These are phyloP conservation scores for Hydrocynus forskahlii DNA, from an alignment of 2,797 vertebrate genomes.

Conservation along the genomic window DNA sequence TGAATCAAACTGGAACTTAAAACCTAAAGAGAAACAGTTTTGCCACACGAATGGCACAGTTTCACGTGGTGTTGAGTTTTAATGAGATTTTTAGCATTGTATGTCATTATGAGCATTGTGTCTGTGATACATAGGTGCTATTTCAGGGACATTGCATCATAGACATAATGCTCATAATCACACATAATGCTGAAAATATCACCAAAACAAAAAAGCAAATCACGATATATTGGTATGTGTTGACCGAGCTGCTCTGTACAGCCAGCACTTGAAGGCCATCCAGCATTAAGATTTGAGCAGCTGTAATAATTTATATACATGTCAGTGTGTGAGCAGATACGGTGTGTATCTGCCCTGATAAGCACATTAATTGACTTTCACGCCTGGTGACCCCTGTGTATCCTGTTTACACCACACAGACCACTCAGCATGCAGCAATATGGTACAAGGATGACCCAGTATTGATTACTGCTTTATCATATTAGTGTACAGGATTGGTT, in stretches of 20 bases:
- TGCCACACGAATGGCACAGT: too few relatives aligned
- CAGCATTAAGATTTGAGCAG: neutral
- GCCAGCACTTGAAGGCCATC: neutral
- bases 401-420: neutral
- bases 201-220: too few relatives aligned
- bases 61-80: too few relatives aligned
- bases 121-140: too few relatives aligned
- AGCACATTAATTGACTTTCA: constrained; percentile 8
- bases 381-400: neutral
- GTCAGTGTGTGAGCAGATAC: neutral
- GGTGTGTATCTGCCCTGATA: constrained; percentile 15
- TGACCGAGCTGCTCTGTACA: neutral
- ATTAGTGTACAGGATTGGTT: neutral
- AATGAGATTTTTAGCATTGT: too few relatives aligned
- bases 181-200: too few relatives aligned
- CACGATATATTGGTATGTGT: too few relatives aligned
- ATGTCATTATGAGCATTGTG: too few relatives aligned
- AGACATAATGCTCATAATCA: too few relatives aligned
- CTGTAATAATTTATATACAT: neutral
- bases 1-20: too few relatives aligned
- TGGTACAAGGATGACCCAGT: neutral
- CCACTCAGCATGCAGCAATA: neutral
- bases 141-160: too few relatives aligned
- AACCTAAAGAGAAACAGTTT: too few relatives aligned
- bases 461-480: neutral